Evolutionary conservation across 30 jellyfish, hydroid and myxozoan genomes (phyloP).

Genomic region (Rhopilema esculentum): DNA sequence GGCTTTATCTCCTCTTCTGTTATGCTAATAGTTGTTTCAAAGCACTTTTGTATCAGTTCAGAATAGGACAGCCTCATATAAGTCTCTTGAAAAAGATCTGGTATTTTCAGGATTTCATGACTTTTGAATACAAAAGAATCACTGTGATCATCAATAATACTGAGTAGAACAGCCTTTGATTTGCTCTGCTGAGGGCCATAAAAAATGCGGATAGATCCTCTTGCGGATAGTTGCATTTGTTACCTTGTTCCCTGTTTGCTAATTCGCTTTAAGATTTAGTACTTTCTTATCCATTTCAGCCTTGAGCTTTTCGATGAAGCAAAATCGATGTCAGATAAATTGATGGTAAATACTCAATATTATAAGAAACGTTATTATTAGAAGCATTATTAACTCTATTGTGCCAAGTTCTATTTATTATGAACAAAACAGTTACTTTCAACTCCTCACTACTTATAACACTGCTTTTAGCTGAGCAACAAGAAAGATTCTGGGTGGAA

Average conservation of each 20-base stretch:
- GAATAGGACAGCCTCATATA: constrained; percentile 34
- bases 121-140: constrained; percentile 49
- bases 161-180: constrained; percentile 54
- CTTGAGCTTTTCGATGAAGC: neutral
- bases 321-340: constrained; percentile 20
- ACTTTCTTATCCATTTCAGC: neutral
- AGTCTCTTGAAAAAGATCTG: constrained; percentile 51
- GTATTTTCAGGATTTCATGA: constrained; percentile 9
- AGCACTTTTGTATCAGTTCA: constrained; percentile 37
- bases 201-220: constrained; percentile 18
- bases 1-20: constrained; percentile 50
- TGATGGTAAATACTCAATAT: neutral
- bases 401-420: too few species aligned
- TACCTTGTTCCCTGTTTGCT: constrained; percentile 7
- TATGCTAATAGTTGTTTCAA: constrained; percentile 7
- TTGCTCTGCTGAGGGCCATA: constrained; percentile 24
- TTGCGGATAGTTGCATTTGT: constrained; percentile 1
- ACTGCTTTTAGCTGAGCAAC: too few species aligned
- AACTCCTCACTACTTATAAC: too few species aligned
- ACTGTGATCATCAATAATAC: constrained; percentile 22
- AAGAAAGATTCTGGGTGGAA: too few species aligned
- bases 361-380: too few species aligned
- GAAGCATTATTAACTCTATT: too few species aligned
- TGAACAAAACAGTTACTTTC: too few species aligned
- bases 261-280: neutral